phyloP scores from a whole-genome alignment of 2,113 vertebrate species.

The Grammatotria lemairii region DNA sequence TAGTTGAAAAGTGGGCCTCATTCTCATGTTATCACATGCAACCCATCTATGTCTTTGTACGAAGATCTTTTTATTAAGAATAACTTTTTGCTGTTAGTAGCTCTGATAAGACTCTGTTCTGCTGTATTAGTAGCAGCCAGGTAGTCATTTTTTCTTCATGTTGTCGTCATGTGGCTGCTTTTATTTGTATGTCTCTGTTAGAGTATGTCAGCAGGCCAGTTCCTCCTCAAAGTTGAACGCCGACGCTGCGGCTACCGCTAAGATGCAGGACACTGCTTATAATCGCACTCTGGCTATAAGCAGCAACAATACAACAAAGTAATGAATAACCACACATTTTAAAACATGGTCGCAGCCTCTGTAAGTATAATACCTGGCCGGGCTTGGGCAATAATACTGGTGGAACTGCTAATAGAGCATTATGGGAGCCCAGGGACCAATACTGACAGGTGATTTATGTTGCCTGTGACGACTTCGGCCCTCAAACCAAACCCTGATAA shows the following conservation, averaged over 20 bases:
- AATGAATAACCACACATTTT: background rate
- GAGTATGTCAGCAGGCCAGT: background rate
- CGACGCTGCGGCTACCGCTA: background rate
- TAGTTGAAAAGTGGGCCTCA: background rate
- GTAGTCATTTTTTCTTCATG: background rate
- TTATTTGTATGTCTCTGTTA: background rate
- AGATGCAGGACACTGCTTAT: background rate
- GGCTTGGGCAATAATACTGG: conserved; percentile 84
- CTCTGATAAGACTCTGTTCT: background rate
- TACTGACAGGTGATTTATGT: conserved; percentile 91
- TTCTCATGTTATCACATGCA: background rate
- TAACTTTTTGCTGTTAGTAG: background rate
- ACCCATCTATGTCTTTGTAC: background rate
- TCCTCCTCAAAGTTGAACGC: background rate
- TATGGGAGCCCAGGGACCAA: conserved; percentile 79
- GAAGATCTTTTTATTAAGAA: background rate
- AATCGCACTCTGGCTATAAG: background rate
- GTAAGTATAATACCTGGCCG: conserved; percentile 67
- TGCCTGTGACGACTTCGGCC: conserved; percentile 88
- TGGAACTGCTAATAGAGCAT: conserved; percentile 87
- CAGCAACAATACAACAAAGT: background rate
- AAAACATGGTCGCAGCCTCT: conserved; percentile 1
- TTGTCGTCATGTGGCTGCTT: background rate
- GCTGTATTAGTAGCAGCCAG: background rate
- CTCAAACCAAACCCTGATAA: conserved; percentile 89